Evolutionary conservation across 2,888 invertebrate species (phyloP).

Genomic region (Drosophila nigricruria): DNA sequence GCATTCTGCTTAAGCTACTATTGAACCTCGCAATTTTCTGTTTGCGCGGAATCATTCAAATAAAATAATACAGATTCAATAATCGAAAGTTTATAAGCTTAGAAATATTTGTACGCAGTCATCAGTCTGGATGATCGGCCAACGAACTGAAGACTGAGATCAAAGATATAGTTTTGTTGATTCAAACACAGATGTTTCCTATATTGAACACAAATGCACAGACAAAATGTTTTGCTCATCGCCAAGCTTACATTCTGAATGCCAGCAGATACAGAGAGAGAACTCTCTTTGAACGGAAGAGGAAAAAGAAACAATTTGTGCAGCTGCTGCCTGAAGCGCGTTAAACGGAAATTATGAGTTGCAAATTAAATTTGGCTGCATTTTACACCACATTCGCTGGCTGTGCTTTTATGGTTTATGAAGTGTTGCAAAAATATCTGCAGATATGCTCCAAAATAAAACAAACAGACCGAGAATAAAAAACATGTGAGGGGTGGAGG

Average conservation of each 20-base stretch:
- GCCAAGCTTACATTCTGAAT: not conserved
- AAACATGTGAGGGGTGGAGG: conserved; percentile 18
- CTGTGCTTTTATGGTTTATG: conserved; percentile 74
- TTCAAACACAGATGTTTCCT: too few relatives aligned
- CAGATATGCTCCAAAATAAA: conserved; percentile 63
- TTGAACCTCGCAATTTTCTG: too few relatives aligned
- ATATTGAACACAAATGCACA: too few relatives aligned
- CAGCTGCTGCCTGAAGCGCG: conserved; percentile 49
- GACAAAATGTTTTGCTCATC: not conserved
- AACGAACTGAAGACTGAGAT: too few relatives aligned
- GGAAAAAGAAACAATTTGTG: conserved; percentile 35
- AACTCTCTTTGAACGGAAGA: not conserved
- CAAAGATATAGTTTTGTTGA: too few relatives aligned
- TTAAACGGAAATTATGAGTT: conserved; percentile 67
- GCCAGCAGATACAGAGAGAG: not conserved
- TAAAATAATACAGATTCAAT: too few relatives aligned
- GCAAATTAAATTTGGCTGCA: conserved; percentile 75
- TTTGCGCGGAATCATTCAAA: too few relatives aligned
- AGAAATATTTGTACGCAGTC: too few relatives aligned
- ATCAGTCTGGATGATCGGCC: too few relatives aligned
- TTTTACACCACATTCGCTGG: conserved; percentile 60
- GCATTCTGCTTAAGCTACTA: too few relatives aligned
- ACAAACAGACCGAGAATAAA: conserved; percentile 41
- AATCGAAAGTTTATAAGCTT: too few relatives aligned
- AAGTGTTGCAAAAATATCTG: conserved; percentile 74